phyloP scores from a whole-genome alignment of 2,797 vertebrate genomes.

The Silurus aristotelis region DNA sequence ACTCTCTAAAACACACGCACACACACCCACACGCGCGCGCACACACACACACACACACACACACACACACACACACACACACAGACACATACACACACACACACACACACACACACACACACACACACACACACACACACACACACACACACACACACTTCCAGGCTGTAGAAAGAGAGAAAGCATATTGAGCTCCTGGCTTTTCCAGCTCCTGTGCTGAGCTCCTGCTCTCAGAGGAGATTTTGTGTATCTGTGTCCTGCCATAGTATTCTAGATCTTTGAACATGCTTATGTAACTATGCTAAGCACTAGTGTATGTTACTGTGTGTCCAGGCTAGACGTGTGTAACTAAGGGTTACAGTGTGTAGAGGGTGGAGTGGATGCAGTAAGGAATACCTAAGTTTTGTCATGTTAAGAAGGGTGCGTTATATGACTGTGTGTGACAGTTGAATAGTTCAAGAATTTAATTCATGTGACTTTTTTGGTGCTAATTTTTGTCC shows the following conservation, averaged over 20 bases:
- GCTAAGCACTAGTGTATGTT: conserved; percentile 24
- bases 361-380: conserved; percentile 34
- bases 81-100: neutral
- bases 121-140: neutral
- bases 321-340: conserved; percentile 36
- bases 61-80: neutral
- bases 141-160: neutral
- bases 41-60: neutral
- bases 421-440: neutral
- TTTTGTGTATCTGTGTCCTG: conserved; percentile 29
- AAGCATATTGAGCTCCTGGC: conserved; percentile 34
- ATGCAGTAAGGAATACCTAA: neutral
- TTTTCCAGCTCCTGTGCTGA: conserved; percentile 14
- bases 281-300: conserved; percentile 40
- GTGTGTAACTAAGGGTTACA: conserved; percentile 37
- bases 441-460: neutral
- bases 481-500: neutral
- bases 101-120: neutral
- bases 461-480: neutral
- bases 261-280: conserved; percentile 13
- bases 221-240: conserved; percentile 26
- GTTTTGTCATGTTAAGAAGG: neutral
- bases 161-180: conserved; percentile 20
- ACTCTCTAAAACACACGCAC: neutral
- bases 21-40: neutral